Evolutionary conservation across 2,113 vertebrate species (phyloP).

Genomic region (Barbus barbus): DNA sequence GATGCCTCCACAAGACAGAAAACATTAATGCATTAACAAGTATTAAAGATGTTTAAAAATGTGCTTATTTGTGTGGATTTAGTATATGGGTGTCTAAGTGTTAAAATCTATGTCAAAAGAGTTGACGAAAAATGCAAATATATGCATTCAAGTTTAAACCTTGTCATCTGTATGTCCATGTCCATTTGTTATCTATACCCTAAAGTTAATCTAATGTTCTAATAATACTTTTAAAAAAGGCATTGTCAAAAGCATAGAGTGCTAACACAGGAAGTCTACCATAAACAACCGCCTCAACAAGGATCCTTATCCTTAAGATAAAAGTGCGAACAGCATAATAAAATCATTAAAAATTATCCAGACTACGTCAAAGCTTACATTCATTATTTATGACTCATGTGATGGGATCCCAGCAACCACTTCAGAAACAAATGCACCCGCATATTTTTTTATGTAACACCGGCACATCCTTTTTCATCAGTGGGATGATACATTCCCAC

Average conservation of each 20-base stretch:
- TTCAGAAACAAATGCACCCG: neutral
- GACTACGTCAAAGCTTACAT: neutral
- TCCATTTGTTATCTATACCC: neutral
- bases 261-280: neutral
- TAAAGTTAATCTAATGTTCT: neutral
- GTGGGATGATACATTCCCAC: neutral
- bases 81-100: neutral
- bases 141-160: neutral
- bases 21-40: neutral
- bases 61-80: neutral
- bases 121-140: neutral
- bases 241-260: neutral
- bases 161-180: no score
- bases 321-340: neutral
- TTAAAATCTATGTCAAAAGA: neutral
- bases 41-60: neutral
- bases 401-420: neutral
- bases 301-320: neutral
- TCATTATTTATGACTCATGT: neutral
- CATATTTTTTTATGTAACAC: neutral
- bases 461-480: neutral
- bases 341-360: slow-evolving; percentile 10
- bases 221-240: neutral
- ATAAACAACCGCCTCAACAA: no score
- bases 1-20: neutral